Conservation (phyloP, 2,113 vertebrate genomes). For the Oreochromis spilurus region DNA sequence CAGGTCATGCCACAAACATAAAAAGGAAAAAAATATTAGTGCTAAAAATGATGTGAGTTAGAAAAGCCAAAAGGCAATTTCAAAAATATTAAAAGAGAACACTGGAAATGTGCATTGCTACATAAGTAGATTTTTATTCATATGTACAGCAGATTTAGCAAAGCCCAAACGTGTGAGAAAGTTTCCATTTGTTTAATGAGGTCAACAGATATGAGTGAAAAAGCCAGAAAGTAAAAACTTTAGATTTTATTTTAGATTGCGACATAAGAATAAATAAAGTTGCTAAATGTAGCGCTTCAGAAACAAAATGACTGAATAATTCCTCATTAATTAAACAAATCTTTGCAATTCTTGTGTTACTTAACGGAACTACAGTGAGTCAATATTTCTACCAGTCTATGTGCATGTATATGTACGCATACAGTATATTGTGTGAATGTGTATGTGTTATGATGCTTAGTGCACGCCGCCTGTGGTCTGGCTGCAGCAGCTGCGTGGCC, state of each 20-base stretch:
- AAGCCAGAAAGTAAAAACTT: background rate
- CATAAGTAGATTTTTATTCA: background rate
- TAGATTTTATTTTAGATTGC: background rate
- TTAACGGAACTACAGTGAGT: background rate
- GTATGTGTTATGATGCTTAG: background rate
- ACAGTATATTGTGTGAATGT: background rate
- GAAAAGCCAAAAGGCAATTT: background rate
- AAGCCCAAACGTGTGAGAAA: background rate
- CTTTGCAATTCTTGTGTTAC: background rate
- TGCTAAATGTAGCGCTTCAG: background rate
- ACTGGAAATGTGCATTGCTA: background rate
- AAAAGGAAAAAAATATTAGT: background rate
- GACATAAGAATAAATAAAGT: background rate
- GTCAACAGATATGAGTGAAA: background rate
- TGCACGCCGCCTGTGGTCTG: conserved; percentile 60
- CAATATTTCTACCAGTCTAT: background rate
- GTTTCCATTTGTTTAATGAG: background rate
- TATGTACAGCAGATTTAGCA: background rate
- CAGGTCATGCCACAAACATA: background rate
- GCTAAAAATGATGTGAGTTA: background rate
- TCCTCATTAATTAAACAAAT: background rate
- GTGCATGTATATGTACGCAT: background rate
- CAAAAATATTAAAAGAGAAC: background rate
- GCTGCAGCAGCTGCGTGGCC: conserved; percentile 61
- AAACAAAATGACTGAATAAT: background rate